These are phyloP conservation scores for Oreocharis arfaki DNA, from an alignment of 2,113 vertebrate genomes.

Conservation along the genomic window DNA sequence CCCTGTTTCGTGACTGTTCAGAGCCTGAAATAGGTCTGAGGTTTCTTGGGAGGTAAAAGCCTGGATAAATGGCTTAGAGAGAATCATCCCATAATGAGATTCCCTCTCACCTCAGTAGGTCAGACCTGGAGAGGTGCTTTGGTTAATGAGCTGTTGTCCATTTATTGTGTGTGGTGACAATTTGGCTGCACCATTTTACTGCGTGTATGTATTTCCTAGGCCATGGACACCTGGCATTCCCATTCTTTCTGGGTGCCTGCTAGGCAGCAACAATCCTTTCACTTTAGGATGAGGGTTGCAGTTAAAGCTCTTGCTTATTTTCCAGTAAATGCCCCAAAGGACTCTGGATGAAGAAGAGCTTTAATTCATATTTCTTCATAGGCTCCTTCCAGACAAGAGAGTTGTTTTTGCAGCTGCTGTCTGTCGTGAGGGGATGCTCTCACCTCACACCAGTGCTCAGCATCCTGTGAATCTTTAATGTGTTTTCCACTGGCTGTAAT, in stretches of 20 bases:
- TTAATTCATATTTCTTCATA: background rate
- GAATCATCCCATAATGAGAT: background rate
- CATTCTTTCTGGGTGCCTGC: background rate
- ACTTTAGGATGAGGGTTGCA: background rate
- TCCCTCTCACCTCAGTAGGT: background rate
- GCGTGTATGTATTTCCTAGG: background rate
- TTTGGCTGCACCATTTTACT: background rate
- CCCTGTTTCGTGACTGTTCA: background rate
- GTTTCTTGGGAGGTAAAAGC: background rate
- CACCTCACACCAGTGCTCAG: background rate
- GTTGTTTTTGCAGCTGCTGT: background rate
- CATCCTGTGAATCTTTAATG: constrained; percentile 55
- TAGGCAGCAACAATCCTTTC: background rate
- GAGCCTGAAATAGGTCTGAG: background rate
- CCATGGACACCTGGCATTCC: background rate
- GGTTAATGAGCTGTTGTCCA: background rate
- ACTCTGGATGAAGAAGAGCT: background rate
- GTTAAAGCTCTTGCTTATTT: background rate
- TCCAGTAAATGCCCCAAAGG: background rate
- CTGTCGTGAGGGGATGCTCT: background rate
- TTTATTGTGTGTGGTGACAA: background rate
- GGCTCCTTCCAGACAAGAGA: background rate
- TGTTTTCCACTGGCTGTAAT: constrained; percentile 47
- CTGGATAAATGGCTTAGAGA: background rate
- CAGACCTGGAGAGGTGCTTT: background rate